Conservation (phyloP, 2,888 invertebrate species). For the Diloba caeruleocephala region DNA sequence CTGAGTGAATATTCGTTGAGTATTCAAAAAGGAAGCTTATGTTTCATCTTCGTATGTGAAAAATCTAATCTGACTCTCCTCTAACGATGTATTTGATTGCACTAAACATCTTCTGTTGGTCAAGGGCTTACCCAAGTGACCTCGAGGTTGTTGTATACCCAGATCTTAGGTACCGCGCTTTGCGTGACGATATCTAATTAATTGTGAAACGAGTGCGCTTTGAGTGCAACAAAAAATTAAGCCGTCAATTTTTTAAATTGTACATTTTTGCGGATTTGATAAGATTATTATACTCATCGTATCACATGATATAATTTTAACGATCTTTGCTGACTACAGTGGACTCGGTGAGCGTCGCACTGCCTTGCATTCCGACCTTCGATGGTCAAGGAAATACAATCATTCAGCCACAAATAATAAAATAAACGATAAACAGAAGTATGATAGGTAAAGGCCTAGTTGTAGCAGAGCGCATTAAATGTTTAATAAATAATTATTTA, state of each 20-base stretch:
- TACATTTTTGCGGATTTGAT: conserved; percentile 16
- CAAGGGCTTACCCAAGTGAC: conserved; percentile 74
- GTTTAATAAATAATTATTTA: conserved; percentile 21
- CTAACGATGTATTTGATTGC: conserved; percentile 68
- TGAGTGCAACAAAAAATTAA: conserved; percentile 34
- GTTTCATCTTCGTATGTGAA: conserved; percentile 15
- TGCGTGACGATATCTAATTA: conserved; percentile 71
- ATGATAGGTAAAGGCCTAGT: conserved; percentile 66
- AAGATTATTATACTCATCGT: conserved; percentile 43
- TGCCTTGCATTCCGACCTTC: conserved; percentile 81
- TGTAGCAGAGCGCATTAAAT: conserved; percentile 76
- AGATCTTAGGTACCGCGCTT: conserved; percentile 65
- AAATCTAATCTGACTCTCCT: conserved; percentile 48
- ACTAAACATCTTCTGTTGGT: conserved; percentile 73
- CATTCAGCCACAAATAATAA: conserved; percentile 76
- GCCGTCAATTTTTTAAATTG: conserved; percentile 16
- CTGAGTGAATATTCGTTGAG: conserved; percentile 55
- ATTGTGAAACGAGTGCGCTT: conserved; percentile 44
- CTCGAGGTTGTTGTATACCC: conserved; percentile 71
- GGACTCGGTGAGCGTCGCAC: conserved; percentile 74
- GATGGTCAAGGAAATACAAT: conserved; percentile 84
- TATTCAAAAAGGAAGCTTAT: conserved; percentile 45
- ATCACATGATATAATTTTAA: conserved; percentile 65
- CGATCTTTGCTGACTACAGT: conserved; percentile 64
- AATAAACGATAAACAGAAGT: conserved; percentile 73